Evolutionary conservation across 2,888 invertebrate species (phyloP).

Genomic region (Oscheius onirici): DNA sequence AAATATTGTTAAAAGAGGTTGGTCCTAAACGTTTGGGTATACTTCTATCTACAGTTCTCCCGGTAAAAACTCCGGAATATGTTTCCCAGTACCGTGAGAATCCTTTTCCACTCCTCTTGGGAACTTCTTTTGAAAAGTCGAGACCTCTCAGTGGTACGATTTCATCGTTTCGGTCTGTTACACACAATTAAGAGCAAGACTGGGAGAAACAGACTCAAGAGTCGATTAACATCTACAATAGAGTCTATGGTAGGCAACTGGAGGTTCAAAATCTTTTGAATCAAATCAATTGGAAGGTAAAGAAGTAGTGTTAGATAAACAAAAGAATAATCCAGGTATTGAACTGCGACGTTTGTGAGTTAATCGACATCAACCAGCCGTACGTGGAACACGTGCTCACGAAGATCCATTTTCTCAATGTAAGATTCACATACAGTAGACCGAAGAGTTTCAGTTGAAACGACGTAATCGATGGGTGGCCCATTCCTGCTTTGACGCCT

Average conservation of each 20-base stretch:
- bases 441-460: conserved; percentile 3
- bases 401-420: neutral
- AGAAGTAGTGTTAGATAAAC: neutral
- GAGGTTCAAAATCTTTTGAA: neutral
- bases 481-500: neutral
- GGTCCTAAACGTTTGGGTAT: too few relatives aligned
- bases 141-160: neutral
- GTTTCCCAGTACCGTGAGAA: neutral
- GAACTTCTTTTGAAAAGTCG: neutral
- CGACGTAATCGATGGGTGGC: neutral
- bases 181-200: neutral
- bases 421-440: neutral
- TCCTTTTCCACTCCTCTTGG: neutral
- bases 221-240: neutral
- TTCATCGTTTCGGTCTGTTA: neutral
- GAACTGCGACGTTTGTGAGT: conserved; percentile 1
- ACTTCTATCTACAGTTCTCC: too few relatives aligned
- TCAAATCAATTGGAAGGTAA: conserved; percentile 1
- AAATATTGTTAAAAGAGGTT: neutral
- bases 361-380: neutral
- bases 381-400: conserved; percentile 19
- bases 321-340: neutral
- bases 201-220: neutral
- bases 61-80: neutral
- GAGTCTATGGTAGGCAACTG: neutral